phyloP scores from a whole-genome alignment of 2,797 vertebrate species.

The Holocentrus rufus region DNA sequence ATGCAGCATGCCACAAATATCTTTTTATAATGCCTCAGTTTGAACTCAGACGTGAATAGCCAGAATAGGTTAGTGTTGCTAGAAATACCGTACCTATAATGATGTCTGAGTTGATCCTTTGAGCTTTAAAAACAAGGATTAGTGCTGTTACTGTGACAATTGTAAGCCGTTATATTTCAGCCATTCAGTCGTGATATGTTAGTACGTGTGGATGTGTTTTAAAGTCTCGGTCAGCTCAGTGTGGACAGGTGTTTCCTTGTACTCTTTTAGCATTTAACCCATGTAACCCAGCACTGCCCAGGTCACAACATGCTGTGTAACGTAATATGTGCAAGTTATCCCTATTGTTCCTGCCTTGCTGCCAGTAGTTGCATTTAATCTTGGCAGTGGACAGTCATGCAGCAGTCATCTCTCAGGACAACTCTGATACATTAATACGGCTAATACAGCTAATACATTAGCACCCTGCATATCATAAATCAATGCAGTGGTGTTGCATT shows the following conservation, averaged over 20 bases:
- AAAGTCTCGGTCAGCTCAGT: neutral
- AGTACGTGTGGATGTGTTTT: conserved; percentile 2
- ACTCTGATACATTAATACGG: neutral
- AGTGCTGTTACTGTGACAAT: conserved; percentile 18
- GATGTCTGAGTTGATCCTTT: conserved; percentile 27
- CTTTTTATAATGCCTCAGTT: conserved; percentile 46
- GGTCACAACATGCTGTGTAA: conserved; percentile 27
- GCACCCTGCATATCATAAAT: conserved; percentile 35
- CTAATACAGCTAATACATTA: conserved; percentile 32
- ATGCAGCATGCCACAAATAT: conserved; percentile 31
- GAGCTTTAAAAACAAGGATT: conserved; percentile 40
- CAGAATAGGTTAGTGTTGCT: conserved; percentile 28
- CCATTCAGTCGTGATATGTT: conserved; percentile 7
- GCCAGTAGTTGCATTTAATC: conserved; percentile 65
- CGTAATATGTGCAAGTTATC: conserved; percentile 27
- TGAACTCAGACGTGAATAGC: conserved; percentile 29
- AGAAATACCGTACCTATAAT: conserved; percentile 46
- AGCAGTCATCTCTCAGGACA: conserved; percentile 55
- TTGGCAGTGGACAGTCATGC: conserved; percentile 62
- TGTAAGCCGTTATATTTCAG: neutral
- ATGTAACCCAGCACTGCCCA: neutral
- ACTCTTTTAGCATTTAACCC: conserved; percentile 40
- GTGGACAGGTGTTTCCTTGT: neutral
- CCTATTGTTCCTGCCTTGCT: conserved; percentile 63
- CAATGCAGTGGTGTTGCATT: conserved; percentile 35